phyloP scores from a whole-genome alignment of 2,113 vertebrate genomes.

The Cebus imitator region DNA sequence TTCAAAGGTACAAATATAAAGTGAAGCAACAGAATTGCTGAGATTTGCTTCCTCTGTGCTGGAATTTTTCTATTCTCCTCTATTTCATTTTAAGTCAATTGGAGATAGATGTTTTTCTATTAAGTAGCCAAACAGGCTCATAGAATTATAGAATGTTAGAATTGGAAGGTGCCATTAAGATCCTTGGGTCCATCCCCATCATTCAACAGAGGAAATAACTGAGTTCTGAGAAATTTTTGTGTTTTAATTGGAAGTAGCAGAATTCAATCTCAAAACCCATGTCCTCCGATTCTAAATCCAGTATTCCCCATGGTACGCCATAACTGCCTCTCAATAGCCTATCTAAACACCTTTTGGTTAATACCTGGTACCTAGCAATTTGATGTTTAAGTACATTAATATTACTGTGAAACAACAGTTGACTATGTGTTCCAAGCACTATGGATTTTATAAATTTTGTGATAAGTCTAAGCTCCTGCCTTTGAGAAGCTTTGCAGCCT shows the following conservation, averaged over 20 bases:
- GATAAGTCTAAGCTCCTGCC: background rate
- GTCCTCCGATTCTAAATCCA: background rate
- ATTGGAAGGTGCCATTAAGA: background rate
- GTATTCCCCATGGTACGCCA: rapidly evolving
- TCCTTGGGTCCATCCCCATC: background rate
- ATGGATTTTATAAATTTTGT: background rate
- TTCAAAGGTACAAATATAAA: background rate
- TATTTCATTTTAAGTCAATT: background rate
- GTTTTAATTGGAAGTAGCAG: background rate
- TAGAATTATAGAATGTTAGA: background rate
- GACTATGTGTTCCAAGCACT: background rate
- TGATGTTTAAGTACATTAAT: background rate
- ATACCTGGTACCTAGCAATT: background rate
- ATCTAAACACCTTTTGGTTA: background rate
- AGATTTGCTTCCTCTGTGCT: background rate
- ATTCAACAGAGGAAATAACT: background rate
- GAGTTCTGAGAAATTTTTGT: background rate
- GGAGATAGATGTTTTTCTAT: background rate
- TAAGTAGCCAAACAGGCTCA: background rate
- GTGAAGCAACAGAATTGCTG: background rate
- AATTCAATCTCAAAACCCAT: background rate
- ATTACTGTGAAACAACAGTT: background rate
- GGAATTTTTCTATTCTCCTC: background rate
- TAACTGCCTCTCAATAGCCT: background rate
- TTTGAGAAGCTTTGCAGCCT: background rate